Evolutionary conservation across 2,888 invertebrate genomes (phyloP).

Genomic region (Gerris lacustris): DNA sequence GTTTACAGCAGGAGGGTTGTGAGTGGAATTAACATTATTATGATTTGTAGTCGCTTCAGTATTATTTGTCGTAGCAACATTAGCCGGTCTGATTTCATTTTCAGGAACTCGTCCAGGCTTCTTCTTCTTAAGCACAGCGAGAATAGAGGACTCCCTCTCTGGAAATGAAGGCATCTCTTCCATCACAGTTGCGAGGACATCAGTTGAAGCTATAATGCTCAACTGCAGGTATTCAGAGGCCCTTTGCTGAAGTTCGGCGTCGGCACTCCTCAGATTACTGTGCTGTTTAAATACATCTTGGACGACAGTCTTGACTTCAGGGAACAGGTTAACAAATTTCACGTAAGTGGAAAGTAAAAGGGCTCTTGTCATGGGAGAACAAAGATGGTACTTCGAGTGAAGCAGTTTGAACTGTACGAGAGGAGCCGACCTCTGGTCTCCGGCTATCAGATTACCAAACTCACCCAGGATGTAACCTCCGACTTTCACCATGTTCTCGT

Average conservation of each 20-base stretch:
- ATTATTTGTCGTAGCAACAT: slow-evolving; percentile 49
- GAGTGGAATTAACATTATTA: slow-evolving; percentile 7
- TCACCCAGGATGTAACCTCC: slow-evolving; percentile 98
- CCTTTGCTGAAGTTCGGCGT: slow-evolving; percentile 95
- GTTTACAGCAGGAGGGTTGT: slow-evolving; percentile 26
- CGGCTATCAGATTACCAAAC: slow-evolving; percentile 98
- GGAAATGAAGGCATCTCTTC: slow-evolving; percentile 99
- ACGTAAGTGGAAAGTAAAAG: slow-evolving; percentile 94
- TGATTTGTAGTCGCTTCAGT: slow-evolving; percentile 22
- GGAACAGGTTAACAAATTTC: slow-evolving; percentile 97
- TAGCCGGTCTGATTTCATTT: slow-evolving; percentile 68
- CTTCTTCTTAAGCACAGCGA: slow-evolving; percentile 96
- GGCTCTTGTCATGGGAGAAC: slow-evolving; percentile 93
- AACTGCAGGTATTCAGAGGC: slow-evolving; percentile 95
- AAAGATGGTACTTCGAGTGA: slow-evolving; percentile 97
- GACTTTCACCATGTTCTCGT: slow-evolving; percentile 99
- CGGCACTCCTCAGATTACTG: slow-evolving; percentile 91
- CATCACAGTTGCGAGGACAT: slow-evolving; percentile 92
- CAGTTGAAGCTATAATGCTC: slow-evolving; percentile 88
- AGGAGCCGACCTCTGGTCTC: slow-evolving; percentile 93
- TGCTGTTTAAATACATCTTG: slow-evolving; percentile 90
- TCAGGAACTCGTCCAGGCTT: slow-evolving; percentile 91
- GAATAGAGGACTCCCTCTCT: slow-evolving; percentile 91
- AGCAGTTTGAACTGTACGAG: slow-evolving; percentile 93
- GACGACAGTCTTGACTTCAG: slow-evolving; percentile 91